Percentiles rank a stretch among this genome's conserved stretches.
These are phyloP conservation scores for Typhlomys cinereus DNA, from an alignment of 2,113 vertebrate genomes.

Conservation along the genomic window DNA sequence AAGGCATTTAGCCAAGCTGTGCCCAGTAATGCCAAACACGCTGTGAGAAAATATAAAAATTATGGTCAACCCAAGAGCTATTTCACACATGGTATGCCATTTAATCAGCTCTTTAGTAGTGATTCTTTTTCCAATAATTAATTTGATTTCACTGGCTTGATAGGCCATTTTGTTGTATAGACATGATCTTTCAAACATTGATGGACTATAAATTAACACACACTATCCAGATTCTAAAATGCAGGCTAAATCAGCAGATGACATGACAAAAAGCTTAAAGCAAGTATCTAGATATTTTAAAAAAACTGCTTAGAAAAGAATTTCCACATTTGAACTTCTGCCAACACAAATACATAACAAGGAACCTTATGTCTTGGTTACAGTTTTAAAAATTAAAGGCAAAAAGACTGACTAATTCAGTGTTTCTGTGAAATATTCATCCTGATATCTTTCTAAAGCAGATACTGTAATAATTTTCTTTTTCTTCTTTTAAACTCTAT, in stretches of 20 bases:
- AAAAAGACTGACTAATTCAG: slow-evolving; percentile 59
- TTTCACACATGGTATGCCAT: slow-evolving; percentile 7
- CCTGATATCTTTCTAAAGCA: slow-evolving; percentile 67
- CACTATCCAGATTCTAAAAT: slow-evolving; percentile 41
- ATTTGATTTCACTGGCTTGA: slow-evolving; percentile 25
- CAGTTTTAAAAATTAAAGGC: slow-evolving; percentile 11
- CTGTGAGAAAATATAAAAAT: slow-evolving; percentile 43
- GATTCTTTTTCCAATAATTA: neutral
- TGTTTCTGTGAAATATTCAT: slow-evolving; percentile 47
- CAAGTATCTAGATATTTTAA: slow-evolving; percentile 70
- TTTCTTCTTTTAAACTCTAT: slow-evolving; percentile 29
- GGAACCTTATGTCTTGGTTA: slow-evolving; percentile 69
- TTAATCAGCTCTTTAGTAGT: neutral
- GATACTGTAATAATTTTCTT: slow-evolving; percentile 58
- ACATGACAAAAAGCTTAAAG: slow-evolving; percentile 59
- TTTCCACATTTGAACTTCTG: slow-evolving; percentile 66
- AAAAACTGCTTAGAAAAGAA: slow-evolving; percentile 67
- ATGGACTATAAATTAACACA: neutral
- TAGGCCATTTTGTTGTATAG: slow-evolving; percentile 12
- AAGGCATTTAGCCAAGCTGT: slow-evolving; percentile 38
- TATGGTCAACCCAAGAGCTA: slow-evolving; percentile 27
- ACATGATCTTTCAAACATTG: slow-evolving; percentile 36
- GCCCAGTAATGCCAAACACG: neutral
- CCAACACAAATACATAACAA: slow-evolving; percentile 74
- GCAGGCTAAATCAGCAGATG: slow-evolving; percentile 71